phyloP scores from a whole-genome alignment of 2,113 vertebrate species.

The Chaenogobius annularis region DNA sequence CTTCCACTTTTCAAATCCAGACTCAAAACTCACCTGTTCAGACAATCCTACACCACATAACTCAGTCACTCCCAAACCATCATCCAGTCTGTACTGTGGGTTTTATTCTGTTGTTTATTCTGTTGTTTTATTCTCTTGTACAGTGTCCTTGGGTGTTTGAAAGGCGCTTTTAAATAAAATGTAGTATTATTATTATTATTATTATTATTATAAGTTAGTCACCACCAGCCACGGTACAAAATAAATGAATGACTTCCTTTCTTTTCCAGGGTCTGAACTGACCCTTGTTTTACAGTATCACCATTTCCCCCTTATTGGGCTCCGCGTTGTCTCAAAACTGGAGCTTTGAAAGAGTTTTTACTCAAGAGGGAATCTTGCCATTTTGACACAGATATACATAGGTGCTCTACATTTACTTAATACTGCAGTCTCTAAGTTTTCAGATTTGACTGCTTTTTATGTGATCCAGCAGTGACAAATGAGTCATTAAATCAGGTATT shows the following conservation, averaged over 20 bases:
- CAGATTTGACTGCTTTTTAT: neutral
- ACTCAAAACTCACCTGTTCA: no score
- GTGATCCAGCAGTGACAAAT: neutral
- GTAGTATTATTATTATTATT: no score
- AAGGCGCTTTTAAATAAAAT: no score
- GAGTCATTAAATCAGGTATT: neutral
- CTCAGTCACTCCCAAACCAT: no score
- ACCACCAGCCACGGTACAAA: neutral
- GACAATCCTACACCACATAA: no score
- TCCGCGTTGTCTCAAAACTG: neutral
- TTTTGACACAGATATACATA: neutral
- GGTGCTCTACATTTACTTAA: neutral
- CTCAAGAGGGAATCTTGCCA: neutral
- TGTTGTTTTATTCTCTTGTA: no score
- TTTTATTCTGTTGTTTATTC: no score
- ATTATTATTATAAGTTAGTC: no score
- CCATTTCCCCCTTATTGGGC: constrained; percentile 34
- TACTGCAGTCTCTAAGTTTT: neutral
- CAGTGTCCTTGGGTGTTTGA: no score
- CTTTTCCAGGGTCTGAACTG: constrained; percentile 18
- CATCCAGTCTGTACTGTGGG: no score
- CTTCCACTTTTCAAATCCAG: no score
- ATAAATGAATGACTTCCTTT: constrained; percentile 30
- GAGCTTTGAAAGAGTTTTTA: neutral
- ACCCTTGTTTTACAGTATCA: constrained; percentile 47